A percentile compares a stretch with the other conserved stretches of the same genome.
These are phyloP conservation scores for Candidula unifasciata DNA, from an alignment of 2,888 invertebrate species.

Conservation along the genomic window DNA sequence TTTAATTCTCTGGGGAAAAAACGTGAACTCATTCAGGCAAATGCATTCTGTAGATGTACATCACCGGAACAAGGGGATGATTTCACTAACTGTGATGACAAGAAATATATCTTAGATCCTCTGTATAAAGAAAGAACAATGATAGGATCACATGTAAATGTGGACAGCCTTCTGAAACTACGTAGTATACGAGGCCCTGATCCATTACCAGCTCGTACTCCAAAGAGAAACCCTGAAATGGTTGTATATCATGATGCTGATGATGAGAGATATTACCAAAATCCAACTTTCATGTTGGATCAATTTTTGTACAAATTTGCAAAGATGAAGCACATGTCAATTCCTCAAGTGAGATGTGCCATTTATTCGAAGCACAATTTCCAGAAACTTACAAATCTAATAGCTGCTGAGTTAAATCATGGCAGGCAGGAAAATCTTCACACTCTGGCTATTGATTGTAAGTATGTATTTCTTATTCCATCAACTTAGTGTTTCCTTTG, in stretches of 20 bases:
- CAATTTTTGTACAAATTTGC: conserved; percentile 69
- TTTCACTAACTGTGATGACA: conserved; percentile 63
- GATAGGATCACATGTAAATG: conserved; percentile 70
- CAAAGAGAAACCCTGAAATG: conserved; percentile 63
- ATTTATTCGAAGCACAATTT: conserved; percentile 73
- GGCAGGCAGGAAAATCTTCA: conserved; percentile 40
- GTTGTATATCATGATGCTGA: conserved; percentile 64
- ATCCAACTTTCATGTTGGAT: conserved; percentile 73
- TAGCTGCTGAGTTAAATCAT: conserved; percentile 61
- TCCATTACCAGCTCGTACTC: conserved; percentile 65
- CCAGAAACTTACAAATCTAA: conserved; percentile 71
- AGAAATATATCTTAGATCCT: conserved; percentile 69
- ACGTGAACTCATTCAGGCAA: neutral
- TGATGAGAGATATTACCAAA: conserved; percentile 66
- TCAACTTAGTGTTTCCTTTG: neutral
- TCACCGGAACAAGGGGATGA: conserved; percentile 47
- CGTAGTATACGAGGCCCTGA: conserved; percentile 73
- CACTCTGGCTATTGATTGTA: conserved; percentile 32
- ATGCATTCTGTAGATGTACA: neutral
- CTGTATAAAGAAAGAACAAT: conserved; percentile 66
- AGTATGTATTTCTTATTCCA: neutral
- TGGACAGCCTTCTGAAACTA: conserved; percentile 69
- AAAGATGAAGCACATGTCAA: conserved; percentile 63
- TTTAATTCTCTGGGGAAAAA: neutral
- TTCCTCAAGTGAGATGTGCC: conserved; percentile 63